Conservation (phyloP, 2,888 invertebrate species). For the Ophion slaviceki region DNA sequence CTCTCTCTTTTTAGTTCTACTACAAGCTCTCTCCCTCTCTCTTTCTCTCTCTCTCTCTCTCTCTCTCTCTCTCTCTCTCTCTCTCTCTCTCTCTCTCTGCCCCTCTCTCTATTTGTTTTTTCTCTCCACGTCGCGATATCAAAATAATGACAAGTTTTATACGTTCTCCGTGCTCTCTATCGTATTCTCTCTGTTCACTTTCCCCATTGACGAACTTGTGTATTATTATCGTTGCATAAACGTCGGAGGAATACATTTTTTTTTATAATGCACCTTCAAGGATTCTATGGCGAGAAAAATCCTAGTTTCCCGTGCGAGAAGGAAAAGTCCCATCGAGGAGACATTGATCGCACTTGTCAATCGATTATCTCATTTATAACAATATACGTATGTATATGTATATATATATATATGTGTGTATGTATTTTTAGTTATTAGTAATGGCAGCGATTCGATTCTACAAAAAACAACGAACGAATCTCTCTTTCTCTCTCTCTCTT, state of each 20-base stretch:
- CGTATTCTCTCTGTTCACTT: slow-evolving; percentile 15
- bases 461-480: slow-evolving; percentile 61
- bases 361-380: slow-evolving; percentile 32
- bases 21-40: too few relatives aligned
- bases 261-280: slow-evolving; percentile 17
- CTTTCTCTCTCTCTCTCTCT: too few relatives aligned
- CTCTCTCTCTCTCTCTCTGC: slow-evolving; percentile 9
- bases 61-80: too few relatives aligned
- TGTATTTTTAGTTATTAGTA: slow-evolving; percentile 42
- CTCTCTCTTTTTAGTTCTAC: too few relatives aligned
- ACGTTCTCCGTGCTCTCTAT: slow-evolving; percentile 56
- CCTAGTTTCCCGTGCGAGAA: slow-evolving; percentile 32
- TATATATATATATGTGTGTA: slow-evolving; percentile 23
- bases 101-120: slow-evolving; percentile 31
- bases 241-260: slow-evolving; percentile 15
- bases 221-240: slow-evolving; percentile 37
- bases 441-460: slow-evolving; percentile 60
- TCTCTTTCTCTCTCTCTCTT: slow-evolving; percentile 29
- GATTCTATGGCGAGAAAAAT: slow-evolving; percentile 12
- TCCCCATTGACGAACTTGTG: slow-evolving; percentile 31
- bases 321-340: background rate
- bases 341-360: slow-evolving; percentile 3
- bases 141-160: slow-evolving; percentile 47
- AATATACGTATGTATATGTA: slow-evolving; percentile 35
- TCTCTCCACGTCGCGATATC: slow-evolving; percentile 39